A percentile compares a stretch with the other conserved stretches of the same genome.
These are phyloP conservation scores for Sorex fumeus DNA, from an alignment of 2,113 vertebrate genomes.

Conservation along the genomic window DNA sequence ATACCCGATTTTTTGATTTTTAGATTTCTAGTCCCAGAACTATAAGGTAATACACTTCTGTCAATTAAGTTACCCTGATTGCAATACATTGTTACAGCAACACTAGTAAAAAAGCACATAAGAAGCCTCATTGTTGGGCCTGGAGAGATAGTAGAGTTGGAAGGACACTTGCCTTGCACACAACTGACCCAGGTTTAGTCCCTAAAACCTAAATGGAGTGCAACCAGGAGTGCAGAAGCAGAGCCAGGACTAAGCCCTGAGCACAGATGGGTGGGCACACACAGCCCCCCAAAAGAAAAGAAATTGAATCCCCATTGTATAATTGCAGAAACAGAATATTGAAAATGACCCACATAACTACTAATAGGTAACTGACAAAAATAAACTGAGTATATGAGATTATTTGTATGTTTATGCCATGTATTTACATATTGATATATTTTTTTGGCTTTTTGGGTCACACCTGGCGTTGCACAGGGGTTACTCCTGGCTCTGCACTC, in stretches of 20 bases:
- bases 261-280: too few species aligned
- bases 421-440: too few species aligned
- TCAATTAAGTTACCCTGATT: background rate
- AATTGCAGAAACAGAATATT: background rate
- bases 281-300: too few species aligned
- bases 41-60: background rate
- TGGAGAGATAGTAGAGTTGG: too few species aligned
- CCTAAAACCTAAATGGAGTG: too few species aligned
- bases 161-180: too few species aligned
- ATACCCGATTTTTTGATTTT: background rate
- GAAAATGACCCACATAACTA: conserved; percentile 9
- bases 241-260: too few species aligned
- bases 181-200: too few species aligned
- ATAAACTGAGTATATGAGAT: background rate
- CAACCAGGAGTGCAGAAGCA: too few species aligned
- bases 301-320: background rate
- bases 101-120: background rate
- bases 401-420: background rate
- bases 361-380: conserved; percentile 7
- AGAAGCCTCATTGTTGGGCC: background rate
- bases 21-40: background rate
- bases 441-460: too few species aligned
- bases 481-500: too few species aligned
- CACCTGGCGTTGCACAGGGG: too few species aligned
- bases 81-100: background rate